Evolutionary conservation across 1,140 invertebrate species (phyloP), one percentile per base, ranked within the genome.

Genomic region (Octopus bimaculoides): DNA sequence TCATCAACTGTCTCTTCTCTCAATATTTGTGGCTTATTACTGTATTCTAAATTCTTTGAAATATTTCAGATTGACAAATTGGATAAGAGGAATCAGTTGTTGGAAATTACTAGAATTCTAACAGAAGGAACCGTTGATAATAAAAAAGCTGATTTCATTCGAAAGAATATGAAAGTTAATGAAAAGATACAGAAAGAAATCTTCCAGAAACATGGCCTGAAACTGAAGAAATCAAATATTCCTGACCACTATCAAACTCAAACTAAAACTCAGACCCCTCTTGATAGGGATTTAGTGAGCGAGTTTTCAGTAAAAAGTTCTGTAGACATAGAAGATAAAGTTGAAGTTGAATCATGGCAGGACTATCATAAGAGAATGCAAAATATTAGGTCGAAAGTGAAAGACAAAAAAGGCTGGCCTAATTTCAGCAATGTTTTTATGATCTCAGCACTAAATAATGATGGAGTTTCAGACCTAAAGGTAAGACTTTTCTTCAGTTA

Each of bases 371-470:
- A 14, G 17, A 9, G 66, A 6, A 71, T 71, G 66, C 66, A 71
- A 14, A 61, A 66, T 41, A 26, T 82, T 17, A 80, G 83, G 73
- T 81, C 87, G 56, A 82, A 91, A 61, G 88, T 88, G 52, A 78
- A 56, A 52, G 75, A 78, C 20, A 79, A 75, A 61, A 77, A 73
- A 53, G 93, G 93, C 5, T 96, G 94, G 93, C 93, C 93, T 73
- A 86, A 94, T 82, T 98, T 98, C 86, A 90, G 92, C 14, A 93
- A 95, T 86, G 93, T 98, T 41, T 98, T 98, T 87, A 94, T 98
- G 91, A 91, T 97, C 10, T 98, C 96, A 41, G 94, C 96, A 0
- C 87, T 96, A 55, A 93, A 93, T 76, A 93, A 93, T 74, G 93
- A 93, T 90, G 96, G 96, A n/a, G 88, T 96, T 56, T 90, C 92